Evolutionary conservation across 2,113 vertebrate genomes (phyloP), one percentile per base, ranked within the genome.

Genomic region (Rhinoptilus africanus): DNA sequence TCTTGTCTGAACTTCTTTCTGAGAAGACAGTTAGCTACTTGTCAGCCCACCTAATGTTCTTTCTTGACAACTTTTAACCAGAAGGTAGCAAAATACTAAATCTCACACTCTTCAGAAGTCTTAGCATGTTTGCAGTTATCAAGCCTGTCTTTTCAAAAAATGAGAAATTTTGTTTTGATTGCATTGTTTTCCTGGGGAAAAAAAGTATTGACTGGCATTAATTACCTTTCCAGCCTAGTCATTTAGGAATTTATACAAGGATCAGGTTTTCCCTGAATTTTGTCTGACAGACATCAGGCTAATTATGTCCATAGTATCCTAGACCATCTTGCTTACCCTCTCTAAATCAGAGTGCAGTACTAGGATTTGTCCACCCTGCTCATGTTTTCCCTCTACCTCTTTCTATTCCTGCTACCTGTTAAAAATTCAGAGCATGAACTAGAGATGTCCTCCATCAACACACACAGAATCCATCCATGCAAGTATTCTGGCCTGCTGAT

Each of bases 361-460:
- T 59, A 51, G 3, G 28, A 66, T 72, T 86, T 2, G 0, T 43
- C 23, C 26, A 73, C 9, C 6, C 39, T 68, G 13, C 8, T 67
- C 43, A 28, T 81, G 12, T 75, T 87, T 88, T 92, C 63, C 32
- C 10, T 88, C 23, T 67, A 8, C 79, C 28, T 9, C 23, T 84
- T 6, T 76, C 35, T 85, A 14, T 88, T 88, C 22, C 54, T 47
- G 9, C 23, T 66, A 10, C 35, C 57, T 89, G 45, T 66, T 96
- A 69, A 93, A 88, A 95, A 96, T 92, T 92, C 92, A 83, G 80
- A 77, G 14, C 92, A 95, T 77, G 59, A 95, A 54, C 88, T 59
- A 30, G 59, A 88, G 53, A 91, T 77, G 88, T 92, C 88, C 59
- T 96, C 83, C 82, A 96, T 90, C 88, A 92, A 22, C 92, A 94